Base-by-base conservation (phyloP, 2,888 invertebrate species). In the Cephus nigrinus region DNA sequence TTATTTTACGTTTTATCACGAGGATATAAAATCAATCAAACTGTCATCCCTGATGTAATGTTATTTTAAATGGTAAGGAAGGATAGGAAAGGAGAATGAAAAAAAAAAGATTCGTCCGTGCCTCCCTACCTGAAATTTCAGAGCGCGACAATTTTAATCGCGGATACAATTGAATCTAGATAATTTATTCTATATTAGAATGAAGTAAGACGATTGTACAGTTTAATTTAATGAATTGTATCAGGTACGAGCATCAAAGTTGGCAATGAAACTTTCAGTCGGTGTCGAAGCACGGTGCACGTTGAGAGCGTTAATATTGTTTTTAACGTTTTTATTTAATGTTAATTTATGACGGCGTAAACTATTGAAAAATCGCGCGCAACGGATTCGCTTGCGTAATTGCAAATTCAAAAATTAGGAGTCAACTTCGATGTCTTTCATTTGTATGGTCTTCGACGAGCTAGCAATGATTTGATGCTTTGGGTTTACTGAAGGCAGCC, bases 161-260 rank as follows among this genome's bases (percentile, higher is more conserved):
- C 40, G 32, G 33, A 69, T 81, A 80, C 81, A 81, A 83, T 86
- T 84, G 82, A 85, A 83, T 80, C 78, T 86, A 85, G 84, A 85
- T 85, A 80, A 86, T 87, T 89, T 88, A 88, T 88, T 88, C 86
- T 89, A 88, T 86, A 88, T 88, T 85, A 83, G 82, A 84, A 84
- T 83, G 82, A 81, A 78, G 75, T 78, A 78, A 36, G 76, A 71
- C 30, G 68, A 82, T 76, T 82, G 84, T 85, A 82, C 76, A 84
- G 81, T 82, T 40, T 83, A 80, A 82, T 81, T 83, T 81, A 82
- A 83, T 72, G 69, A 81, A 79, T 80, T 79, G 80, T 82, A 82
- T 83, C 80, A 75, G 79, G 81, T 74, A 75, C 34, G 15, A 80
- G 74, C 74, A 78, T 80, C 79, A 73, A 76, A 72, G 69, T 30